These are phyloP conservation scores for Drosophila parabipectinata DNA, from an alignment of 1,140 invertebrate species.

Conservation along the genomic window DNA sequence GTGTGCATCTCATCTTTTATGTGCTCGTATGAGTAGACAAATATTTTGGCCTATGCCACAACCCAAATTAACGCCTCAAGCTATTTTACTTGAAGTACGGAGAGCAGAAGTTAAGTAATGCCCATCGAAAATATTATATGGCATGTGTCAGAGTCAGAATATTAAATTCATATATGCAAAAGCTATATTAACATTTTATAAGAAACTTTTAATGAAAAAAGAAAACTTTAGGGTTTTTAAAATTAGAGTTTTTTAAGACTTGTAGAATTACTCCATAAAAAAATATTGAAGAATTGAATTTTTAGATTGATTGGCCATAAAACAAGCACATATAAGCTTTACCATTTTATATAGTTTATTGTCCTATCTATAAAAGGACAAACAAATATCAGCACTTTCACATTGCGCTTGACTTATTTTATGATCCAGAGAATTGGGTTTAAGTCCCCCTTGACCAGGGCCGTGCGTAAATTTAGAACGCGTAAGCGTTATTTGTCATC, in stretches of 20 bases:
- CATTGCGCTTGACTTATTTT: slow-evolving; percentile 54
- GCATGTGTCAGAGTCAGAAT: not conserved
- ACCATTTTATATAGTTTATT: not conserved
- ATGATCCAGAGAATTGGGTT: slow-evolving; percentile 26
- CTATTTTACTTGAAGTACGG: slow-evolving; percentile 6
- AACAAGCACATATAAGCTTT: too few relatives aligned
- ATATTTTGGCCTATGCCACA: slow-evolving; percentile 48
- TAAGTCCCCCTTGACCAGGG: slow-evolving; percentile 7
- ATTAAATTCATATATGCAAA: too few relatives aligned
- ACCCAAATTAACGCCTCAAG: slow-evolving; percentile 38
- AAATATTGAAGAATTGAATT: not conserved
- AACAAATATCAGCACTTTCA: slow-evolving; percentile 17
- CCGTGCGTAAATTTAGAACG: slow-evolving; percentile 21
- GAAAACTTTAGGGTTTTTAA: too few relatives aligned
- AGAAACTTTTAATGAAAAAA: too few relatives aligned
- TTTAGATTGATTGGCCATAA: not conserved
- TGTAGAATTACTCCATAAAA: too few relatives aligned
- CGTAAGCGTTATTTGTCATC: slow-evolving; percentile 61
- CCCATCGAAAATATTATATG: slow-evolving; percentile 12
- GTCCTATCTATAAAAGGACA: not conserved
- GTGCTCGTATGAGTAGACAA: slow-evolving; percentile 25
- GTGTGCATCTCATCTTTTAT: slow-evolving; percentile 37
- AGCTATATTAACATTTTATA: not conserved
- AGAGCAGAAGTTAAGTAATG: slow-evolving; percentile 23
- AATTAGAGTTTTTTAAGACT: too few relatives aligned